A percentile compares a stretch with the other conserved stretches of the same genome.
phyloP scores from a whole-genome alignment of 2,113 vertebrate genomes.

The Pterocles gutturalis region DNA sequence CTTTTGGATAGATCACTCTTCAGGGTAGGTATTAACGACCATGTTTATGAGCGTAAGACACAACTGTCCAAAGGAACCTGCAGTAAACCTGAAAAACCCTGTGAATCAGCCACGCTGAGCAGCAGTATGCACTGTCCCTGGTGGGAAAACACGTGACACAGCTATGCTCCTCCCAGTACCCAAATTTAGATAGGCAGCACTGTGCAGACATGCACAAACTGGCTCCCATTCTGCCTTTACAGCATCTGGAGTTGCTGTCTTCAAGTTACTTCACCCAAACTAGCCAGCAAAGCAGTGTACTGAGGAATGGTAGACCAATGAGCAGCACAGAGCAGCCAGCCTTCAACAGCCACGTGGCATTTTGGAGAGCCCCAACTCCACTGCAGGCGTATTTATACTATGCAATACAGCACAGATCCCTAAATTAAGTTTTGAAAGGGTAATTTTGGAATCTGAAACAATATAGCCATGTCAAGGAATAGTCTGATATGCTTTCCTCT shows the following conservation, averaged over 20 bases:
- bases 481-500: accelerated
- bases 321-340: neutral
- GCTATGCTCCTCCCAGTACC: neutral
- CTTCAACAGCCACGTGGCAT: neutral
- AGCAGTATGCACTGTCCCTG: neutral
- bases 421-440: neutral
- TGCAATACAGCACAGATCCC: neutral
- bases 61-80: neutral
- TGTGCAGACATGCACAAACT: neutral
- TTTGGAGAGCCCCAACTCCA: neutral
- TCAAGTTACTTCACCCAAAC: neutral
- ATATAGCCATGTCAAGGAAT: neutral
- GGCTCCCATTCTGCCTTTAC: neutral
- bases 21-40: neutral
- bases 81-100: neutral
- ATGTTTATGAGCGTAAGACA: accelerated
- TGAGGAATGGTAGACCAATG: neutral
- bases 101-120: neutral
- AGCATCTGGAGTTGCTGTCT: neutral
- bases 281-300: accelerated
- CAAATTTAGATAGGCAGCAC: neutral
- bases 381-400: neutral
- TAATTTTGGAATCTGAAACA: neutral
- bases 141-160: neutral
- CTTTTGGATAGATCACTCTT: neutral